Evolutionary conservation across 2,113 vertebrate species (phyloP).

Genomic region (Alexandromys fortis): DNA sequence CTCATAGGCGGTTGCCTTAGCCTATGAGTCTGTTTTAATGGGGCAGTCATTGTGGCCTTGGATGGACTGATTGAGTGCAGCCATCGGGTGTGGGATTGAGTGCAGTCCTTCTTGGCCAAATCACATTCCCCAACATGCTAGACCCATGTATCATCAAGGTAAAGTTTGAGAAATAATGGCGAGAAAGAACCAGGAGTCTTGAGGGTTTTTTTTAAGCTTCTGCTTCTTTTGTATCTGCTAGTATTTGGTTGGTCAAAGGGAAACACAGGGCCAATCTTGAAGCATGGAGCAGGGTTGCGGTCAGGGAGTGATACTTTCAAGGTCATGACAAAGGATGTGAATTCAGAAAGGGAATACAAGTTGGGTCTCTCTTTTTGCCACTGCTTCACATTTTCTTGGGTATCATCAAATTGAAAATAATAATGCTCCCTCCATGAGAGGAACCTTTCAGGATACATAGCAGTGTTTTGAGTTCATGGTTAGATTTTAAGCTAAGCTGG

Average conservation of each 20-base stretch:
- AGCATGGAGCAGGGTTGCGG: neutral
- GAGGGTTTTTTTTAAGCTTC: neutral
- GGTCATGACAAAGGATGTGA: neutral
- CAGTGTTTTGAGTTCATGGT: neutral
- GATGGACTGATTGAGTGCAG: neutral
- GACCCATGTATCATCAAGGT: neutral
- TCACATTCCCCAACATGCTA: neutral
- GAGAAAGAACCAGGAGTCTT: neutral
- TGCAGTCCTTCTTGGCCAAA: neutral
- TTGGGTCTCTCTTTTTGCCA: neutral
- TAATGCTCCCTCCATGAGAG: neutral
- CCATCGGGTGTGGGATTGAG: neutral
- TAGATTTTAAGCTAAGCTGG: neutral
- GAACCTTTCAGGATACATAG: neutral
- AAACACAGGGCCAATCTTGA: neutral
- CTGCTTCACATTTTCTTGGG: neutral
- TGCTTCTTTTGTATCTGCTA: conserved; percentile 5
- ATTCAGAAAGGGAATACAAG: neutral
- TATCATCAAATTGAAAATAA: conserved; percentile 14
- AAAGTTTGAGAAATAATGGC: neutral
- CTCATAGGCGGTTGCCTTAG: too few relatives aligned
- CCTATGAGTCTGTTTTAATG: neutral
- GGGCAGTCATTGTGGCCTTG: neutral
- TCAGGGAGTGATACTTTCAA: neutral
- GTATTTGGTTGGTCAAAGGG: neutral